Conservation (phyloP, 2,797 vertebrate genomes). For the Enteromius afrohamiltoni region DNA sequence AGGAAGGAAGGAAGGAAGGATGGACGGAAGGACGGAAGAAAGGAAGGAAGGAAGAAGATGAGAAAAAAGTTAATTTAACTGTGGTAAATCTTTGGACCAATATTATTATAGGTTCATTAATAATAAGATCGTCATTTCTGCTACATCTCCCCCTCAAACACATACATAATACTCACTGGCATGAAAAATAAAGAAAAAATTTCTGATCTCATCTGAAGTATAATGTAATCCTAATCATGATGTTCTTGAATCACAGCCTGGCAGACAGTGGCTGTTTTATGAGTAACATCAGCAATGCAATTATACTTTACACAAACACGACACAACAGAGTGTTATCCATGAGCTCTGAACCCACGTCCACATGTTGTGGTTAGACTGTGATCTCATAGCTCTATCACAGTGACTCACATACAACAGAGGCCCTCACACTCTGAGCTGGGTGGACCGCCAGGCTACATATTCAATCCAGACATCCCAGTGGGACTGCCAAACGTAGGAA, state of each 20-base stretch:
- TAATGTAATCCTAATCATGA: constrained; percentile 5
- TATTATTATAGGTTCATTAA: neutral
- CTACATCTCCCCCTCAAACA: neutral
- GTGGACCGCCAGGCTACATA: constrained; percentile 53
- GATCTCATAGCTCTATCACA: constrained; percentile 56
- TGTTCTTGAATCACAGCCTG: constrained; percentile 1
- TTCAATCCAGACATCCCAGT: constrained; percentile 58
- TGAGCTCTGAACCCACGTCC: constrained; percentile 27
- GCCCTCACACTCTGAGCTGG: constrained; percentile 41
- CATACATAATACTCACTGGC: neutral
- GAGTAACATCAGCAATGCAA: constrained; percentile 12
- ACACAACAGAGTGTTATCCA: neutral
- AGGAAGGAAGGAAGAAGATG: neutral
- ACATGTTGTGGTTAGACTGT: constrained; percentile 45
- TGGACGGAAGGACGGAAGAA: neutral
- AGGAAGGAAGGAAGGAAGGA: neutral
- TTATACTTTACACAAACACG: constrained; percentile 6
- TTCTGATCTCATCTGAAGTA: neutral
- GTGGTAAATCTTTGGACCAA: neutral
- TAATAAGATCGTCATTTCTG: neutral
- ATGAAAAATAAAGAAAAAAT: neutral
- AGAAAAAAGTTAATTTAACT: too few species aligned
- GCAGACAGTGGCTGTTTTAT: constrained; percentile 25
- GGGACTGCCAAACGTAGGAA: constrained; percentile 56
- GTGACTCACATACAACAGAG: constrained; percentile 47